Base-by-base conservation (phyloP, 2,113 vertebrate species). In the Ictalurus punctatus region DNA sequence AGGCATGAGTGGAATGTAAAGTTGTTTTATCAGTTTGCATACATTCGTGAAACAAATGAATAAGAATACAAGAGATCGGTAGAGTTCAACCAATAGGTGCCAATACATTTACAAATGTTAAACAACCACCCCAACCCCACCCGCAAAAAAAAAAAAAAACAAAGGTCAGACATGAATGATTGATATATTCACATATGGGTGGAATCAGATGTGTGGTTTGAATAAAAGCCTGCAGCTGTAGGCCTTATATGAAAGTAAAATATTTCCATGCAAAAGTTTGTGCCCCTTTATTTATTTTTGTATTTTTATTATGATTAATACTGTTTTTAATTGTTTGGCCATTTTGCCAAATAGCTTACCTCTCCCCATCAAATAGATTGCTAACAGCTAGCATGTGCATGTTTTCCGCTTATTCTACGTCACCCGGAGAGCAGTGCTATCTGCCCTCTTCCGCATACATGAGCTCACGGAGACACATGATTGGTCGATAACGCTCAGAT, bases 11-110 rank as follows among this genome's bases (percentile, higher is more conserved):
- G 40, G 54, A 54, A 80, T 86, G 56, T 63, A 25, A 40, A 69
- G 21, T 25, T 74, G 67, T 71, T 85, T 85, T 37, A 80, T 34
- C 17, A 44, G 73, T 54, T 65, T 84, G 82, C 71, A 86, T 52
- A 86, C 74, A 34, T 87, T 37, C 27, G 14, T 84, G 14, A 63
- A 87, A 69, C 52, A 30, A 40, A 78, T 48, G 8, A 52, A 52
- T 52, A 52, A 48, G 8, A 40, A 40, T 44, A 27, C 12, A 10
- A 40, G 7, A 76, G 73, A 44, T 23, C 1, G 17, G 30, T 3
- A 2, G 25, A 12, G 65, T 74, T 52, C 25, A 12, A 14, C 2
- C 1, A 30, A 61, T 6, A 34, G 81, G 19, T 27, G 56, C 58
- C 19, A 61, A 83, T 83, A 83, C 81, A 63, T 83, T 61, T 27